Evolutionary conservation across 2,113 vertebrate genomes (phyloP).

Genomic region (Corythoichthys intestinalis): DNA sequence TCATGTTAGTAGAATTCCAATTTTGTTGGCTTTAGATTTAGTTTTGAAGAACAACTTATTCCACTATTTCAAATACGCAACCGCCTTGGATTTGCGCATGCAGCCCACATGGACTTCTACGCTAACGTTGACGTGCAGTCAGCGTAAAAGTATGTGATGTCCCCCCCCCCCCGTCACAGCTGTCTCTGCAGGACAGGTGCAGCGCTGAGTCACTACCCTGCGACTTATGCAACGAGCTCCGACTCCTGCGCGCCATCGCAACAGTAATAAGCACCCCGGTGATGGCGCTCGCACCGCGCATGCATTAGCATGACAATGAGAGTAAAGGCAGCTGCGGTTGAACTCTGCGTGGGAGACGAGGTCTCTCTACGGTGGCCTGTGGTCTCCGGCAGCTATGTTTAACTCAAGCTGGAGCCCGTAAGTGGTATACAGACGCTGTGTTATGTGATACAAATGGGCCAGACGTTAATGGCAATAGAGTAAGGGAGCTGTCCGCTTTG

Average conservation of each 20-base stretch:
- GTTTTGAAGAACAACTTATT: background rate
- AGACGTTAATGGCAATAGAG: slow-evolving; percentile 24
- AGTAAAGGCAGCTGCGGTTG: background rate
- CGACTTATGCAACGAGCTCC: slow-evolving; percentile 67
- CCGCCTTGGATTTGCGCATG: background rate
- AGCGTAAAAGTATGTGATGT: slow-evolving; percentile 15
- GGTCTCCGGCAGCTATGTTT: slow-evolving; percentile 18
- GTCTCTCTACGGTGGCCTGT: slow-evolving; percentile 28
- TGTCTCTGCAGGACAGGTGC: slow-evolving; percentile 64
- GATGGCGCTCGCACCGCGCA: slow-evolving; percentile 12
- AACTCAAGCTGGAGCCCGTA: slow-evolving; percentile 22
- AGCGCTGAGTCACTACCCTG: slow-evolving; percentile 76
- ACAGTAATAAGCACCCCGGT: slow-evolving; percentile 24
- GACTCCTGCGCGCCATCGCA: slow-evolving; percentile 38
- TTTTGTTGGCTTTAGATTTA: no score
- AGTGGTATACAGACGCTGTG: slow-evolving; percentile 25
- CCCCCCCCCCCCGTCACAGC: background rate
- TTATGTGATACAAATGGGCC: slow-evolving; percentile 40
- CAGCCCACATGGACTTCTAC: background rate
- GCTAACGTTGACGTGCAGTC: background rate
- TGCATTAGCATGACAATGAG: slow-evolving; percentile 17
- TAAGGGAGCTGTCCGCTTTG: slow-evolving; percentile 51
- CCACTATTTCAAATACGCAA: slow-evolving; percentile 23
- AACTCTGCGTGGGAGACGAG: slow-evolving; percentile 6
- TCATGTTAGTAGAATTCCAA: no score